Conservation (phyloP, 2,113 vertebrate species). For the Cromileptes altivelis region DNA sequence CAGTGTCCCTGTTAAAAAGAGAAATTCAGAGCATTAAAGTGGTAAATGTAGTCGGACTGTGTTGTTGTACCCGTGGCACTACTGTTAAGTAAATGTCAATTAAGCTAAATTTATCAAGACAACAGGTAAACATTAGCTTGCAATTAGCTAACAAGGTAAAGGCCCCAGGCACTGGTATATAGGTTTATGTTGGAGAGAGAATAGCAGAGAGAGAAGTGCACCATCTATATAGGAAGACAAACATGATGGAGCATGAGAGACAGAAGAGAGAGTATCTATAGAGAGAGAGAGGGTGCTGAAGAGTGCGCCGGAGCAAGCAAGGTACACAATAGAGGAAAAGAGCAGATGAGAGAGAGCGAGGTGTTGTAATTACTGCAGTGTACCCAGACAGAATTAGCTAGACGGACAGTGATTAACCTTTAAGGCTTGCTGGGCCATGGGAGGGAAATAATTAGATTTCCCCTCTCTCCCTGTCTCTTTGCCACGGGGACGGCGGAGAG, state of each 20-base stretch:
- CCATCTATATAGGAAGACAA: background rate
- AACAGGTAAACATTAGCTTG: background rate
- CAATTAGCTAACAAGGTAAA: background rate
- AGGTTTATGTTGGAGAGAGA: background rate
- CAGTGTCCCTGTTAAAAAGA: too few species aligned
- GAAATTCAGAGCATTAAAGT: too few species aligned
- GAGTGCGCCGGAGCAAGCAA: slow-evolving; percentile 31
- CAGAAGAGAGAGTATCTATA: background rate
- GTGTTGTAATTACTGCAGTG: slow-evolving; percentile 79
- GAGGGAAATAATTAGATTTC: slow-evolving; percentile 83
- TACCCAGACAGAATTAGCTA: slow-evolving; percentile 75
- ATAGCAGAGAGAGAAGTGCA: background rate
- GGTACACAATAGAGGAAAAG: slow-evolving; percentile 38
- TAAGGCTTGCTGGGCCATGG: slow-evolving; percentile 78
- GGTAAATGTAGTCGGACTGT: background rate
- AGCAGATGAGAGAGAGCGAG: slow-evolving; percentile 23
- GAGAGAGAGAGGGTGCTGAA: slow-evolving; percentile 26
- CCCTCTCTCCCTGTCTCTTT: slow-evolving; percentile 8
- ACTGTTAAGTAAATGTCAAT: background rate
- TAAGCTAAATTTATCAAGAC: background rate
- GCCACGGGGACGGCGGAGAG: slow-evolving; percentile 16
- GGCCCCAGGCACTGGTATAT: too few species aligned
- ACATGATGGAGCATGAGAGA: background rate
- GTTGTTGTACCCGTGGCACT: background rate
- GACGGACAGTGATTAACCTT: slow-evolving; percentile 85